Base-by-base conservation (phyloP, 2,888 invertebrate genomes). In the Nomada fabriciana region DNA sequence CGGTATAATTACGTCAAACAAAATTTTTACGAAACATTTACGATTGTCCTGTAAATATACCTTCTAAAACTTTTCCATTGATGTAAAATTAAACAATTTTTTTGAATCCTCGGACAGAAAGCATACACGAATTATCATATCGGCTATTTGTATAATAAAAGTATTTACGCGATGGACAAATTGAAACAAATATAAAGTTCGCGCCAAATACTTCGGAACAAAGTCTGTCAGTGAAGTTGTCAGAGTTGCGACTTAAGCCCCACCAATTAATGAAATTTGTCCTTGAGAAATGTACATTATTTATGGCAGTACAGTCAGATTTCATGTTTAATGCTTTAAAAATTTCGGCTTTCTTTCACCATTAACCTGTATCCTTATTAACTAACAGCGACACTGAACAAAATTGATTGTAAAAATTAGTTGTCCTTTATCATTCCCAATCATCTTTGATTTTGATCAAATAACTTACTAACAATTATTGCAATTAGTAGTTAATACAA, bases 231-330 rank as follows among this genome's bases (percentile, higher is more conserved):
- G 89, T 83, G 79, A 89, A 88, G 80, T 88, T 78, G 86, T 89
- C 90, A 80, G 84, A 87, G 83, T 83, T 86, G 84, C 85, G 83
- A 88, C 82, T 83, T 76, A 87, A 87, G 86, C 86, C 87, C 84
- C 88, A 89, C 79, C 86, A 84, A 84, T 87, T 83, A 86, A 86
- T 85, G 80, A 85, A 90, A 89, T 86, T 88, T 87, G 67, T 83
- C 78, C 75, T 80, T 79, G 73, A 85, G 83, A 89, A 90, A 89
- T 84, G 84, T 88, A 85, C 71, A 60, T 84, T 86, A 85, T 71
- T 85, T 80, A 90, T 90, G 90, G 90, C 91, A 91, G 90, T 90
- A 91, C 86, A 86, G 83, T 91, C 87, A 78, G 82, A 89, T 89
- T 84, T 86, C 60, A 73, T 57, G 70, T 77, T 85, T 86, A 72